A percentile compares a stretch with the other conserved stretches of the same genome.
Evolutionary conservation across 2,888 invertebrate genomes (phyloP).

Genomic region (Caenorhabditis sulstoni): DNA sequence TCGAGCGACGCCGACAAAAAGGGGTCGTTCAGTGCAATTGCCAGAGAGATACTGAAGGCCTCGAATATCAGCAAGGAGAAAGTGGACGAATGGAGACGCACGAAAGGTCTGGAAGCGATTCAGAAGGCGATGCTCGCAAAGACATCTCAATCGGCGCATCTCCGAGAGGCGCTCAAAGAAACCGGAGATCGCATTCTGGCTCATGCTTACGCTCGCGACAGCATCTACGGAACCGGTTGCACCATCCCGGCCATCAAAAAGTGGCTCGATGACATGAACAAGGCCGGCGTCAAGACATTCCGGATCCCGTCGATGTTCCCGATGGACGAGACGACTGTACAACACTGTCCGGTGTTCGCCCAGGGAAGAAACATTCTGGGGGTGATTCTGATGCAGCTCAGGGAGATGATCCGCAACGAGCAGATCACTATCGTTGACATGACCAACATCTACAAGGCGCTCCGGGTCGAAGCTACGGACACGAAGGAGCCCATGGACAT

Average conservation of each 20-base stretch:
- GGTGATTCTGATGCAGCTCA: slow-evolving; percentile 68
- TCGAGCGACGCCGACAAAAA: not conserved
- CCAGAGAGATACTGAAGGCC: slow-evolving; percentile 40
- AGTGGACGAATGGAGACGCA: slow-evolving; percentile 63
- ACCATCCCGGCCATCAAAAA: slow-evolving; percentile 45
- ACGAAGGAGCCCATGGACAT: slow-evolving; percentile 17
- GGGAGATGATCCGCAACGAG: slow-evolving; percentile 53
- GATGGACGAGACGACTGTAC: slow-evolving; percentile 53
- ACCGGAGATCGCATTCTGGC: slow-evolving; percentile 66
- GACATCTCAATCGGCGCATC: slow-evolving; percentile 59
- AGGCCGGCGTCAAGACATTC: slow-evolving; percentile 45
- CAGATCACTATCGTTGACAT: slow-evolving; percentile 59
- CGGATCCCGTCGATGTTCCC: slow-evolving; percentile 61
- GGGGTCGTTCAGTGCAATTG: slow-evolving; percentile 32
- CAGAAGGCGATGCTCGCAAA: slow-evolving; percentile 66
- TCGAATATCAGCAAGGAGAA: slow-evolving; percentile 34
- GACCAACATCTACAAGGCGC: slow-evolving; percentile 45
- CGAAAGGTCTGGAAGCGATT: slow-evolving; percentile 61
- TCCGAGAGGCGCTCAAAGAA: slow-evolving; percentile 67
- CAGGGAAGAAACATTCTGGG: slow-evolving; percentile 67
- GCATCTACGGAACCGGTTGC: slow-evolving; percentile 66
- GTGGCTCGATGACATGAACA: slow-evolving; percentile 58
- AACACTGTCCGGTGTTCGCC: slow-evolving; percentile 59
- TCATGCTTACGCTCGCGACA: slow-evolving; percentile 65
- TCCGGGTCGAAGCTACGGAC: slow-evolving; percentile 12